Evolutionary conservation across 2,797 vertebrate species (phyloP), one percentile per base, ranked within the genome.

Genomic region (Sebastes hopkinsi): DNA sequence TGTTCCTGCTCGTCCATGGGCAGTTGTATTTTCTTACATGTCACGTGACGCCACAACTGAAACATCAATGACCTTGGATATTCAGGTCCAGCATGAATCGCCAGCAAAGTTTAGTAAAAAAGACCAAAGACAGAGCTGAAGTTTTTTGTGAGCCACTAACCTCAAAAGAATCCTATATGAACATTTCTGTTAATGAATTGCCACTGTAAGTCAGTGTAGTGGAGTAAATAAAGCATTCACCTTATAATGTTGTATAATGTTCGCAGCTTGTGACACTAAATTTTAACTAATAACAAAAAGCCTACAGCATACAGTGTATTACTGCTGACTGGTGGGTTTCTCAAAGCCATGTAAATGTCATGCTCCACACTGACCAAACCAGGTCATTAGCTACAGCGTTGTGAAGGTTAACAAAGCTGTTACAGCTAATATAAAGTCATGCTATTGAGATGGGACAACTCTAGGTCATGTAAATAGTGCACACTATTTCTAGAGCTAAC

Each of bases 361-460:
- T 62, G 50, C 54, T 75, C 7, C 6, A 59, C 29, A 34, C 20
- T 36, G 18, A 74, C 32, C 27, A 23, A 54, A 54, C 73, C 27
- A 25, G 25, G 30, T 58, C 13, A 18, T 38, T 68, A 5, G 6
- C 9, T 27, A n/a, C 2, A 36, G 8, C 22, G 22, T 38, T 67
- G 50, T 36, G 42, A 52, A 42, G 54, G 62, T 73, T 61, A 70
- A 36, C 54, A 70, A 72, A 79, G 68, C 75, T 70, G 67, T 18
- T 42, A 59, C n/a, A 32, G 42, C 61, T 61, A 59, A 76, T 69
- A 38, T 77, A 42, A 20, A 79, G 22, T 46, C 27, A 23, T 32
- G 42, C 54, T 73, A 8, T 30, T 18, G 58, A 42, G 20, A n/a
- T 71, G 46, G 42, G 67, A 86, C 62, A 75, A 58, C 27, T 42